Evolutionary conservation across 1,140 invertebrate species (phyloP), one percentile per base, ranked within the genome.

Genomic region (Ladona fulva): DNA sequence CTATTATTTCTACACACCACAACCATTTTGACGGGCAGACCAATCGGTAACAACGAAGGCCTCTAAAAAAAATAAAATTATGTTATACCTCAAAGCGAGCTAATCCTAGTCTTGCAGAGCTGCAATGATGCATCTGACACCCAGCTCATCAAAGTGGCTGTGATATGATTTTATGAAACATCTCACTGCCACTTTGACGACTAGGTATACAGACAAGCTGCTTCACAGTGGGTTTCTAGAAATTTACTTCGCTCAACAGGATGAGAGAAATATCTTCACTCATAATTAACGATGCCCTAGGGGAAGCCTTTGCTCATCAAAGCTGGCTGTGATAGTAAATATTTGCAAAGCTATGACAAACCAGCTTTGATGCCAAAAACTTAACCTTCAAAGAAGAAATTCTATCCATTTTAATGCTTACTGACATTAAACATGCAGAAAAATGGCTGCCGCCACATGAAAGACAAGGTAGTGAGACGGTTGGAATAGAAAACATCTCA

Each of bases 381-480:
- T 83, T 84, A 85, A 83, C 84, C 83, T 29, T 76, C 16, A 8
- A 24, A 29, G 19, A 76, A 19, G 19, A 75, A 66, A 74, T 79
- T 75, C 79, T 37, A 78, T 75, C 79, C 75, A 37, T 52, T 37
- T 16, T 76, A 66, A 66, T 66, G 52, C 14, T 66, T 12, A 66
- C 19, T 22, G 42, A 44, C 42, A 19, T 24, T 24, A 78, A 19
- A 11, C n/a, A 77, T 19, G 52, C n/a, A 66, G 52, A 6, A 66
- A 66, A 6, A 12, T 11, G n/a, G 29, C n/a, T 25, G 42, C 25
- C 82, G 84, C 88, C 84, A 85, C 90, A 91, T 92, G 93, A 95
- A 95, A 94, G 93, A 95, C 94, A 95, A 93, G 92, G 90, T 94
- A 95, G 93, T 93, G 93, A 95, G 93, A 93, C 89, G 90, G 82